phyloP scores from a whole-genome alignment of 2,888 invertebrate genomes.

The Crematogaster levior region DNA sequence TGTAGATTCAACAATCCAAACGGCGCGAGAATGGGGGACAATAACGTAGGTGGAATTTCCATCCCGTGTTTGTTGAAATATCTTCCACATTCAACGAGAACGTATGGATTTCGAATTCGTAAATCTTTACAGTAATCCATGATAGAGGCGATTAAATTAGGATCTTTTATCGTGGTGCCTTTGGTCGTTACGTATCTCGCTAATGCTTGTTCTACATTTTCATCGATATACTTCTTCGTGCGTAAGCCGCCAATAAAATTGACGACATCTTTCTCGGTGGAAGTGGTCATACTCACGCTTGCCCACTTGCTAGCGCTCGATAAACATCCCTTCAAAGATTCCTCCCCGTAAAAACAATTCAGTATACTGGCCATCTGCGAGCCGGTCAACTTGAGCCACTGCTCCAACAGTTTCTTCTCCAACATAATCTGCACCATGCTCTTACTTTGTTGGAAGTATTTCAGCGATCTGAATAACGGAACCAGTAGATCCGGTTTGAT shows the following conservation, averaged over 20 bases:
- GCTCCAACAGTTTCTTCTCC: constrained; percentile 87
- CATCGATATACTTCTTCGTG: constrained; percentile 87
- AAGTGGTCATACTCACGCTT: constrained; percentile 88
- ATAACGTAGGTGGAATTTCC: constrained; percentile 86
- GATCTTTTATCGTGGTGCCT: constrained; percentile 85
- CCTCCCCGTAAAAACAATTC: constrained; percentile 84
- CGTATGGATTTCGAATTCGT: constrained; percentile 87
- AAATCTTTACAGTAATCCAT: constrained; percentile 89
- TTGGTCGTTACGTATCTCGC: constrained; percentile 88
- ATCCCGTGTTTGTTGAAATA: constrained; percentile 87
- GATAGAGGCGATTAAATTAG: constrained; percentile 88
- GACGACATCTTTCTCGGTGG: constrained; percentile 87
- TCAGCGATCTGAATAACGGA: constrained; percentile 87
- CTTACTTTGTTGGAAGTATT: constrained; percentile 88
- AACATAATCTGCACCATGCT: constrained; percentile 88
- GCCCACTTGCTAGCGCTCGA: constrained; percentile 87
- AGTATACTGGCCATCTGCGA: constrained; percentile 86
- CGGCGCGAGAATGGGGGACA: constrained; percentile 88
- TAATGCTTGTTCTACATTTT: constrained; percentile 87
- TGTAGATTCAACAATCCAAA: constrained; percentile 89
- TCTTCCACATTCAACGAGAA: constrained; percentile 88
- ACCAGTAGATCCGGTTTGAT: constrained; percentile 88
- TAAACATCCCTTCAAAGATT: constrained; percentile 78
- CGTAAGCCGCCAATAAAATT: constrained; percentile 87
- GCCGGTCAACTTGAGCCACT: constrained; percentile 87